Base-by-base conservation (phyloP, 2,797 vertebrate species). In the Loris lydekkerianus region DNA sequence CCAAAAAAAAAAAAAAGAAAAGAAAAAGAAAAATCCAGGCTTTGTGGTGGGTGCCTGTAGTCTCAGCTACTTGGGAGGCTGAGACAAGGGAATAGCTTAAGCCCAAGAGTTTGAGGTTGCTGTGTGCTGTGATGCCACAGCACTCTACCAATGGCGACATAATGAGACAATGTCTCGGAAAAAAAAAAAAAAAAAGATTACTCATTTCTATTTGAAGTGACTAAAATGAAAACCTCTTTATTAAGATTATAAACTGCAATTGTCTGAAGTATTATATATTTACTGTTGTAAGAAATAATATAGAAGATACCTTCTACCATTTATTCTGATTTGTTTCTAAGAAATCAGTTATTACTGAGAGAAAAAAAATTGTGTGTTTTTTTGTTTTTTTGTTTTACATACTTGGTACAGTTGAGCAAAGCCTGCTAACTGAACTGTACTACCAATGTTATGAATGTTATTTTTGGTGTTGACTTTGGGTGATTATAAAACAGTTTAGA, bases 261-360 rank as follows among this genome's bases (percentile, higher is more conserved):
- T 92, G 20, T 34, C 67, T 89, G n/a, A 86, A 87, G 31, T 61
- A 81, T 81, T 86, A 91, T 53, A 25, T 67, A 85, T 84, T 65
- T 65, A 65, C 31, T 65, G 27, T 58, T 21, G 56, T 65, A 31
- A 65, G 14, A 65, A 65, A 31, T 65, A 65, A 31, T 31, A 65
- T 29, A 65, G 29, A 65, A 14, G 29, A 15, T 31, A 65, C 13
- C 63, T 29, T 65, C 31, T 65, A 14, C 63, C 29, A 27, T 82
- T 77, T 92, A 72, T 86, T 93, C 27, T 91, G 84, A 86, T 77
- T 91, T 92, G 31, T 73, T 88, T 91, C 43, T 86, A 72, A 91
- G 63, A 81, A 75, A 86, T 65, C 92, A 67, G 70, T 73, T 94
- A 14, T 70, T 75, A 92, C 1, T 60, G 34, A 86, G 18, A 73